Evolutionary conservation across 2,888 invertebrate genomes (phyloP).

Genomic region (Diachrysia chrysitis): DNA sequence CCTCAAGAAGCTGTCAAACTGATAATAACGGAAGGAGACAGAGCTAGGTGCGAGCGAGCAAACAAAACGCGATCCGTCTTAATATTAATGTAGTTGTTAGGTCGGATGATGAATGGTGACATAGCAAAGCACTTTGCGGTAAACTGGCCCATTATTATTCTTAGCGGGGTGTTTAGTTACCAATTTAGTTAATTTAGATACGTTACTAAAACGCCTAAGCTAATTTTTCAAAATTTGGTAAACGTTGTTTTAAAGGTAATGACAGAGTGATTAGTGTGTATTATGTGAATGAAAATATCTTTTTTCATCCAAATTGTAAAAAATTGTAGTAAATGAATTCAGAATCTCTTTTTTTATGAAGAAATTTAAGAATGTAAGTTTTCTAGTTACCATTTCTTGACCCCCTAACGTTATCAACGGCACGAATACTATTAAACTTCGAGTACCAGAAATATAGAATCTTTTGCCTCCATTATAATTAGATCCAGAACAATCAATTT

Average conservation of each 20-base stretch:
- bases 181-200: slow-evolving; percentile 73
- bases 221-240: slow-evolving; percentile 20
- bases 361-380: too few species aligned
- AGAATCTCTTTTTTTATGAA: too few species aligned
- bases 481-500: too few species aligned
- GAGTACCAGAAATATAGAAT: too few species aligned
- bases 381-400: too few species aligned
- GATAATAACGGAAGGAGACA: slow-evolving; percentile 71
- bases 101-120: slow-evolving; percentile 85
- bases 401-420: too few species aligned
- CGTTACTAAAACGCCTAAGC: slow-evolving; percentile 47
- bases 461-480: too few species aligned
- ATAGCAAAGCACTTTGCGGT: slow-evolving; percentile 86
- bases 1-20: slow-evolving; percentile 73
- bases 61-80: slow-evolving; percentile 78
- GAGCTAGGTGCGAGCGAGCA: slow-evolving; percentile 63
- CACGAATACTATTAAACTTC: too few species aligned
- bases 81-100: slow-evolving; percentile 81
- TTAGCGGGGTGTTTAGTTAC: slow-evolving; percentile 76
- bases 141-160: slow-evolving; percentile 82
- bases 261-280: not conserved
- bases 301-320: not conserved
- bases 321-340: too few species aligned
- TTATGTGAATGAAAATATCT: too few species aligned
- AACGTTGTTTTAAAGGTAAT: slow-evolving; percentile 19